Base-by-base conservation (phyloP, 2,797 vertebrate species). In the Alauda arvensis region DNA sequence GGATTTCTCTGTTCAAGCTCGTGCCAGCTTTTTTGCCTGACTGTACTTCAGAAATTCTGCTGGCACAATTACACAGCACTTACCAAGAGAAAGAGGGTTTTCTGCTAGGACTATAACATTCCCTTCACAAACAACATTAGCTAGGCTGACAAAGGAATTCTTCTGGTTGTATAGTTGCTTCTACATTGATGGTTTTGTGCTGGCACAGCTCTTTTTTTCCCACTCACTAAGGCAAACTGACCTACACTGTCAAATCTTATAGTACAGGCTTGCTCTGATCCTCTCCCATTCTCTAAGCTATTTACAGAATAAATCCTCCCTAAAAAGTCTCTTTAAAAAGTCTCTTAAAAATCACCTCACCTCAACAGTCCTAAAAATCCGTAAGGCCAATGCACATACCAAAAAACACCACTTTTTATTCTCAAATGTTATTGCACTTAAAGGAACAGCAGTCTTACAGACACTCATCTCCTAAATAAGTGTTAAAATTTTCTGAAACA, bases 11-110 rank as follows among this genome's bases (percentile, higher is more conserved):
- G 29, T 52, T 62, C 33, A 8, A 46, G 49, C 31, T 53, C 3
- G 1, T 76, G 77, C 77, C 80, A 93, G 81, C 28, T 77, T 68
- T 77, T 91, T 91, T 91, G 84, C 81, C 76, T 77, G 84, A 83
- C 61, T 76, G 77, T 93, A 83, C 68, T 89, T 86, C 72, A 92
- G 91, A 91, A 92, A 89, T 92, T 82, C 84, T 88, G 75, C 62
- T 93, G 81, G 83, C 70, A 72, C 48, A 65, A 83, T 91, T 89
- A 71, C 77, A 78, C 10, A 76, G 67, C 56, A 60, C 42, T 78
- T 76, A 72, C 1, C 45, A 67, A 72, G 57, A 83, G 74, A 89
- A 85, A 85, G 80, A 83, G 57, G 17, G 49, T 20, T 88, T 92
- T 92, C 88, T 91, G 76, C 87, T 79, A 62, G 67, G 40, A 31